A percentile compares a stretch with the other conserved stretches of the same genome.
phyloP scores from a whole-genome alignment of 2,113 vertebrate species.

The Ornithorhynchus anatinus region DNA sequence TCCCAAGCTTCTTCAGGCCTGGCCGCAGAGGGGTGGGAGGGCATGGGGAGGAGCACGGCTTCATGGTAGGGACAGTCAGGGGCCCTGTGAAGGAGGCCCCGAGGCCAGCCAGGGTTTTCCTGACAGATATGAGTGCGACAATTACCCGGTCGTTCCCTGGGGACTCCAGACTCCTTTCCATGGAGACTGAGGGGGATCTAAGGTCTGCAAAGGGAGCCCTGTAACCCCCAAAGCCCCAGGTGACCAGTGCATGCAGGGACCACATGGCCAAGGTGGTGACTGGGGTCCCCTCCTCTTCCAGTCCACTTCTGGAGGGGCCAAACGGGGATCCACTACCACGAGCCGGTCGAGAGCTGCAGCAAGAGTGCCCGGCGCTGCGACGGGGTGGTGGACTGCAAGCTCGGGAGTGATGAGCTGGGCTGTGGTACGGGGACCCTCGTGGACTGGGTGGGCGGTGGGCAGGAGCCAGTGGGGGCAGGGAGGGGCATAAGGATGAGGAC shows the following conservation, averaged over 20 bases:
- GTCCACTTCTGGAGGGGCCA: slow-evolving; percentile 72
- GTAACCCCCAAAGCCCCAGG: neutral
- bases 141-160: too few relatives aligned
- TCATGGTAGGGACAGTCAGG: neutral
- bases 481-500: neutral
- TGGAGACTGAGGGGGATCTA: neutral
- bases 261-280: neutral
- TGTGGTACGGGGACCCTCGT: slow-evolving; percentile 68
- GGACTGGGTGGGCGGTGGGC: neutral
- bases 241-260: neutral
- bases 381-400: slow-evolving; percentile 68
- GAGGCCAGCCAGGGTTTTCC: neutral
- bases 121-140: neutral
- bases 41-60: neutral
- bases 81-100: neutral
- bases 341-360: slow-evolving; percentile 67
- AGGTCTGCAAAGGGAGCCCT: accelerated
- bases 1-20: too few relatives aligned
- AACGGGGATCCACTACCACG: slow-evolving; percentile 69
- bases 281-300: neutral
- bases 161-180: neutral
- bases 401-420: slow-evolving; percentile 70
- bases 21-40: too few relatives aligned
- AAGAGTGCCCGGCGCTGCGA: slow-evolving; percentile 57
- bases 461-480: neutral